phyloP scores from a whole-genome alignment of 2,113 vertebrate genomes.

The Sander lucioperca region DNA sequence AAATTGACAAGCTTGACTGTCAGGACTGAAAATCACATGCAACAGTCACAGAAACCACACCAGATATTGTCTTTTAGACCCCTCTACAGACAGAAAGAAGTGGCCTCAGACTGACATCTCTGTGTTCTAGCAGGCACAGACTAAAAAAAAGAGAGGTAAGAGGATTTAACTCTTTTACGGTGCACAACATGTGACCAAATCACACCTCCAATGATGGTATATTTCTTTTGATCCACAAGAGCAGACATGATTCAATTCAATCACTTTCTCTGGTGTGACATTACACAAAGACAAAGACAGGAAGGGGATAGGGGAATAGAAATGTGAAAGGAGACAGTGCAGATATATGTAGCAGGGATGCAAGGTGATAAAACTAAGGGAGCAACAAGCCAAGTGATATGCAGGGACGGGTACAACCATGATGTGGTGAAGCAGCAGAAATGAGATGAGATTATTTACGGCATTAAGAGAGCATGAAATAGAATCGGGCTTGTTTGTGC shows the following conservation, averaged over 20 bases:
- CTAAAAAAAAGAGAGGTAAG: slow-evolving; percentile 47
- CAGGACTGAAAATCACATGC: slow-evolving; percentile 32
- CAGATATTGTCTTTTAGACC: neutral
- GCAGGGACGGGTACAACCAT: slow-evolving; percentile 24
- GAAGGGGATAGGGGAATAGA: neutral
- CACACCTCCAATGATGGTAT: slow-evolving; percentile 35
- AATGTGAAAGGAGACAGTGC: slow-evolving; percentile 23
- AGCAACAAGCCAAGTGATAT: slow-evolving; percentile 29
- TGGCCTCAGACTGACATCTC: slow-evolving; percentile 5
- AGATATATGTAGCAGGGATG: slow-evolving; percentile 29
- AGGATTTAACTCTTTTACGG: slow-evolving; percentile 43
- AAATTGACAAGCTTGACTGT: slow-evolving; percentile 24
- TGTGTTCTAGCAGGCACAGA: neutral
- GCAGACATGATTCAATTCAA: slow-evolving; percentile 40
- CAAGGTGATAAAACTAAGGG: slow-evolving; percentile 60
- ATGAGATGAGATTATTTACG: slow-evolving; percentile 65
- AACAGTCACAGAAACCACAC: slow-evolving; percentile 30
- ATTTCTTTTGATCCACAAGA: slow-evolving; percentile 47
- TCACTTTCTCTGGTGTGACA: slow-evolving; percentile 23
- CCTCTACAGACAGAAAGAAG: slow-evolving; percentile 16
- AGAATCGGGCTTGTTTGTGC: slow-evolving; percentile 34
- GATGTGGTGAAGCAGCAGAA: slow-evolving; percentile 46
- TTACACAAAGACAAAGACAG: slow-evolving; percentile 26
- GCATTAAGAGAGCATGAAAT: slow-evolving; percentile 58
- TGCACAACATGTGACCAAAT: slow-evolving; percentile 45